Percentiles rank a stretch among this genome's conserved stretches.
phyloP scores from a whole-genome alignment of 1,140 invertebrate genomes.

The Saxidomus purpurata region DNA sequence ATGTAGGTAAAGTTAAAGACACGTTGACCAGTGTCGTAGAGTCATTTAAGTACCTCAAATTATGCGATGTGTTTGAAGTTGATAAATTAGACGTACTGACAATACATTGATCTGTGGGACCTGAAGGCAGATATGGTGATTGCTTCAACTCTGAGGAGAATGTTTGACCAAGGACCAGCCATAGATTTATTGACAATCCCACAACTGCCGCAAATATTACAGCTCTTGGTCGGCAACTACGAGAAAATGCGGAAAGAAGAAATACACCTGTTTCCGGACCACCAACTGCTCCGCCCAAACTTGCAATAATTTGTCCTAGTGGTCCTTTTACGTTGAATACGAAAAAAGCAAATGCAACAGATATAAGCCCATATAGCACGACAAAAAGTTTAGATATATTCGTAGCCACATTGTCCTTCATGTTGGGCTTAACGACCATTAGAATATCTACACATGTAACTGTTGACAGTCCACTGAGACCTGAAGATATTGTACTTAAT shows the following conservation, averaged over 20 bases:
- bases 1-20: neutral
- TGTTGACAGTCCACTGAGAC: conserved; percentile 23
- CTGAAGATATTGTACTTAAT: conserved; percentile 48
- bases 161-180: conserved; percentile 22
- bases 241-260: conserved; percentile 43
- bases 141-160: neutral
- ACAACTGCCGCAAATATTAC: neutral
- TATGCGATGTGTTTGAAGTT: too few relatives aligned
- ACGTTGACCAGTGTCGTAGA: too few relatives aligned
- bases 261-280: conserved; percentile 41
- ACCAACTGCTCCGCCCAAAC: neutral
- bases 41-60: too few relatives aligned
- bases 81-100: neutral
- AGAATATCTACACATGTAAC: conserved; percentile 26
- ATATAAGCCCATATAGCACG: conserved; percentile 14
- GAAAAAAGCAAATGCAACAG: conserved; percentile 1
- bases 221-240: conserved; percentile 14
- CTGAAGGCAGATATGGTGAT: neutral
- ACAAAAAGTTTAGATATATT: conserved; percentile 53
- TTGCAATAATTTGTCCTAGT: conserved; percentile 8
- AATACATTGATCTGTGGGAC: conserved; percentile 37
- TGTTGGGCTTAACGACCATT: neutral
- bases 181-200: neutral
- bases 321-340: conserved; percentile 21
- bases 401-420: conserved; percentile 9